A percentile compares a stretch with the other conserved stretches of the same genome.
These are phyloP conservation scores for Heliconius hortense DNA, from an alignment of 2,888 invertebrate species.

Conservation along the genomic window DNA sequence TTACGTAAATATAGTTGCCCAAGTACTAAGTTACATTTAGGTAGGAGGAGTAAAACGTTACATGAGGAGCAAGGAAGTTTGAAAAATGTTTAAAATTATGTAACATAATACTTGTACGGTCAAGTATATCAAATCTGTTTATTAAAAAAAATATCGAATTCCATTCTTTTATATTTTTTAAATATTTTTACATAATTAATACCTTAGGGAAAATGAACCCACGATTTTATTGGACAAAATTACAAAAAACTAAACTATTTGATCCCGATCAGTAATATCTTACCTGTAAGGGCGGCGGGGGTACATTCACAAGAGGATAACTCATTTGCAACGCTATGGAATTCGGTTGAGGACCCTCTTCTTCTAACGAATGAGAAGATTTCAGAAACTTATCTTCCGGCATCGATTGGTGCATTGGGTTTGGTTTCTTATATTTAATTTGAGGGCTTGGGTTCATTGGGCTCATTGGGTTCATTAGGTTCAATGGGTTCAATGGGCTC, in stretches of 20 bases:
- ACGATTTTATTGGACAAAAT: background rate
- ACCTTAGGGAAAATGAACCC: no score
- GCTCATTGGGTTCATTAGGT: conserved; percentile 39
- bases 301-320: conserved; percentile 83
- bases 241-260: background rate
- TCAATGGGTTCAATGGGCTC: conserved; percentile 9
- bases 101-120: no score
- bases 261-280: conserved; percentile 35
- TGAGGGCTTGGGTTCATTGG: conserved; percentile 50
- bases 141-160: background rate
- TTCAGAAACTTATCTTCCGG: conserved; percentile 56
- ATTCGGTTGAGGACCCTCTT: conserved; percentile 78
- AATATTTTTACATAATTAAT: background rate
- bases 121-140: no score
- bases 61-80: no score
- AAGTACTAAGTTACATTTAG: no score
- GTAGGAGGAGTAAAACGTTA: no score
- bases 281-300: conserved; percentile 77
- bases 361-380: conserved; percentile 72
- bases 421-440: conserved; percentile 45
- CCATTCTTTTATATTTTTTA: background rate
- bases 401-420: conserved; percentile 65
- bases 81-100: no score
- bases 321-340: conserved; percentile 85
- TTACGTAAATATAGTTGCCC: no score